phyloP scores from a whole-genome alignment of 2,797 vertebrate species.

The Merluccius polli region DNA sequence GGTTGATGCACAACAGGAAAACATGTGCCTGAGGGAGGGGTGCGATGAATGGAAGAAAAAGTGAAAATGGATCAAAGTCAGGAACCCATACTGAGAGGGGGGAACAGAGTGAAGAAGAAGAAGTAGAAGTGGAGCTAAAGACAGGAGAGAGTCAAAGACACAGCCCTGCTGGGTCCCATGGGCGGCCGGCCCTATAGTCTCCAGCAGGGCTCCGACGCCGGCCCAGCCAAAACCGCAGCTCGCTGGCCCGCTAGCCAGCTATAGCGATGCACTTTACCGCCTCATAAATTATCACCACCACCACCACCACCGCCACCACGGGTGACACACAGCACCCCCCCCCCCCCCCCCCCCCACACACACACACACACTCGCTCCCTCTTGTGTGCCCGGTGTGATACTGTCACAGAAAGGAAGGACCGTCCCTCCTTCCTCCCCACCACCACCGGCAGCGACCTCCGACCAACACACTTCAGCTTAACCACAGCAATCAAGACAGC shows the following conservation, averaged over 20 bases:
- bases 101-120: neutral
- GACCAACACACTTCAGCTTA: neutral
- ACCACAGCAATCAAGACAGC: neutral
- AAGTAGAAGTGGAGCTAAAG: constrained; percentile 5
- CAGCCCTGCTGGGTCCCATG: constrained; percentile 18
- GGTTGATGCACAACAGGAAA: too few species aligned
- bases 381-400: constrained; percentile 42
- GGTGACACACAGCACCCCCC: constrained; percentile 18
- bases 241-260: constrained; percentile 46
- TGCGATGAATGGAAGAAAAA: neutral
- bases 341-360: neutral
- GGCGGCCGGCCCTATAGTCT: constrained; percentile 4
- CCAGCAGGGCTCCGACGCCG: neutral
- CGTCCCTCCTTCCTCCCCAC: constrained; percentile 19
- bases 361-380: neutral
- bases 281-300: constrained; percentile 67
- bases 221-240: constrained; percentile 3
- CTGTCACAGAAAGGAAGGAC: constrained; percentile 46
- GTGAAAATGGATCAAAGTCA: constrained; percentile 1
- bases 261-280: constrained; percentile 55
- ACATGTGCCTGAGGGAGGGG: neutral
- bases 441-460: neutral
- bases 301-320: constrained; percentile 22
- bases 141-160: constrained; percentile 25
- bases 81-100: neutral